Evolutionary conservation across 1,140 invertebrate species (phyloP), one percentile per base, ranked within the genome.

Genomic region (Lepeophtheirus salmonis): DNA sequence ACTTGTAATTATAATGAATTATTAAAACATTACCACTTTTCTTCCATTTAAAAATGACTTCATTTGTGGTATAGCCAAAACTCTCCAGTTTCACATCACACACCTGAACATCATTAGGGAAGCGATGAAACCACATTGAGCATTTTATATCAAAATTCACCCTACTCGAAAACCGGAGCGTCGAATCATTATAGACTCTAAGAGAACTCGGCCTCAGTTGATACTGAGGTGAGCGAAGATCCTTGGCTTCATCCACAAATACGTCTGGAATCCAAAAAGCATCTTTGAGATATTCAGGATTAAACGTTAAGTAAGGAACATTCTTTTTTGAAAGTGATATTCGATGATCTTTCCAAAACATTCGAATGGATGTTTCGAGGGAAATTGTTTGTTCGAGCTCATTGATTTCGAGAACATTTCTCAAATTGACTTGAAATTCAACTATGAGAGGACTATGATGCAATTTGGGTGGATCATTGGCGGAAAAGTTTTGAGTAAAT

Each of bases 91-190:
- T 60, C n/a, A 60, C 23, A 18, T 51, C 49, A 16, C 57, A 60
- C 13, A 21, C 4, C 48, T 60, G 57, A 16, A 13, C 21, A 26
- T 60, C 57, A 20, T 30, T 26, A 2, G 57, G 57, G 23, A n/a
- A 60, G 10, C 26, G 18, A 3, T 60, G 41, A 51, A 60, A 50
- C 21, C 30, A 48, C 26, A 60, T 51, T 14, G n/a, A 12, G 50
- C 57, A 60, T 57, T 17, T 30, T 14, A 50, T 30, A n/a, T 60
- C 57, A 51, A 60, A 60, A 23, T 60, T 60, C n/a, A 60, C 30
- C 20, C 57, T n/a, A 22, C 41, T 52, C 2, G 49, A 60, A 23
- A 30, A 57, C 2, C 55, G 23, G 2, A 57, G 17, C 21, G 22
- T 57, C 13, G 55, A 57, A 18, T 57, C 22, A 2, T 16, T 14